Evolutionary conservation across 1,140 invertebrate species (phyloP).

Genomic region (Drosophila santomea): DNA sequence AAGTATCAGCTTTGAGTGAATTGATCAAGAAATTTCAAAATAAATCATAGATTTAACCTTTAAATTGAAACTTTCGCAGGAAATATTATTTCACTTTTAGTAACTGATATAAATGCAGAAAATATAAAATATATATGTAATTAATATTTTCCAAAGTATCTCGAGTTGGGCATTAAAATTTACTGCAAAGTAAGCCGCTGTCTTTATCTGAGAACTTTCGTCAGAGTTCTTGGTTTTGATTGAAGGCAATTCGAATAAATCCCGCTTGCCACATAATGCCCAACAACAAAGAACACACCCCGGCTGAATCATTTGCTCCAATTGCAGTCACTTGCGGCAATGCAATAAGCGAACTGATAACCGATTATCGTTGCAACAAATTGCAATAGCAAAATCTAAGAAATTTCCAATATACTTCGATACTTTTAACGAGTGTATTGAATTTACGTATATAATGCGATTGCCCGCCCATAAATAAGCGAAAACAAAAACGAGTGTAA

Average conservation of each 20-base stretch:
- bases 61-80: not conserved
- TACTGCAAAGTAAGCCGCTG: not conserved
- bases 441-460: constrained; percentile 6
- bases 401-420: constrained; percentile 24
- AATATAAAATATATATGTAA: no score
- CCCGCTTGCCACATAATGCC: constrained; percentile 6
- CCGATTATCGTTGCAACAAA: constrained; percentile 45
- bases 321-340: constrained; percentile 33
- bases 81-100: not conserved
- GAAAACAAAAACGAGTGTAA: constrained; percentile 48
- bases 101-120: not conserved
- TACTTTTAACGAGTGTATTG: not conserved
- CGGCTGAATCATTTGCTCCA: constrained; percentile 36
- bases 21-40: not conserved
- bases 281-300: constrained; percentile 42
- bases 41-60: not conserved
- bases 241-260: constrained; percentile 19
- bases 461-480: constrained; percentile 43
- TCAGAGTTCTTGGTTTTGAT: constrained; percentile 29
- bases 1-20: not conserved
- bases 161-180: not conserved
- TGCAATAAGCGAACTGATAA: constrained; percentile 36
- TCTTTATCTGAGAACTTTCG: constrained; percentile 28
- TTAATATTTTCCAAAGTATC: no score
- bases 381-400: constrained; percentile 64